Percentiles rank a stretch among this genome's conserved stretches.
phyloP scores from a whole-genome alignment of 2,888 invertebrate species.

The Strigamia maritima region DNA sequence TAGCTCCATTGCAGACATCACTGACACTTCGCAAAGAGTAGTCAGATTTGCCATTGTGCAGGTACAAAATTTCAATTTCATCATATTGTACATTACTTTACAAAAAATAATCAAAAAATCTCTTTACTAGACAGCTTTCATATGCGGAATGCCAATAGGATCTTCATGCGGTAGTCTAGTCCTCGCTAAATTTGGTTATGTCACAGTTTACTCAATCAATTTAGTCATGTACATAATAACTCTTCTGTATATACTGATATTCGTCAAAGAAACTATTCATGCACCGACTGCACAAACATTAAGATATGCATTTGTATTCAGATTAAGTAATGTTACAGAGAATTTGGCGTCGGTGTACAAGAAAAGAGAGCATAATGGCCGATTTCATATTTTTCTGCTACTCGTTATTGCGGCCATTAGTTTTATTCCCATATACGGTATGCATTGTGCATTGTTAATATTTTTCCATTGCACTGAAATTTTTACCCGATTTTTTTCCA shows the following conservation, averaged over 20 bases:
- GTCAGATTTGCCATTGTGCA: neutral
- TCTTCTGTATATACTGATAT: constrained; percentile 49
- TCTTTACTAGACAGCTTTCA: neutral
- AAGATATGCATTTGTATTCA: neutral
- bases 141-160: constrained; percentile 59
- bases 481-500: too few relatives aligned
- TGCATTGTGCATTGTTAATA: neutral
- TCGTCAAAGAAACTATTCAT: constrained; percentile 42
- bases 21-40: neutral
- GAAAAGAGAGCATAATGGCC: constrained; percentile 8
- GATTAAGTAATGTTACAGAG: neutral
- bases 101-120: neutral
- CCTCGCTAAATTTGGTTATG: constrained; percentile 52
- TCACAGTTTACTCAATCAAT: constrained; percentile 51
- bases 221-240: constrained; percentile 48
- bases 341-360: neutral
- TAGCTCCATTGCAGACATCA: constrained; percentile 4
- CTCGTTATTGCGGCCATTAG: neutral
- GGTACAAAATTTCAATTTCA: too few relatives aligned
- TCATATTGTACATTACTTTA: neutral
- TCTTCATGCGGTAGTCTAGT: constrained; percentile 76
- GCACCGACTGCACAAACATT: too few relatives aligned
- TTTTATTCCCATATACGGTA: constrained; percentile 18
- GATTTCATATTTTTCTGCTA: neutral
- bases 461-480: too few relatives aligned